Evolutionary conservation across 37 sponge, comb jelly and placozoan species (phyloP).

Genomic region (Halichondria panicea): DNA sequence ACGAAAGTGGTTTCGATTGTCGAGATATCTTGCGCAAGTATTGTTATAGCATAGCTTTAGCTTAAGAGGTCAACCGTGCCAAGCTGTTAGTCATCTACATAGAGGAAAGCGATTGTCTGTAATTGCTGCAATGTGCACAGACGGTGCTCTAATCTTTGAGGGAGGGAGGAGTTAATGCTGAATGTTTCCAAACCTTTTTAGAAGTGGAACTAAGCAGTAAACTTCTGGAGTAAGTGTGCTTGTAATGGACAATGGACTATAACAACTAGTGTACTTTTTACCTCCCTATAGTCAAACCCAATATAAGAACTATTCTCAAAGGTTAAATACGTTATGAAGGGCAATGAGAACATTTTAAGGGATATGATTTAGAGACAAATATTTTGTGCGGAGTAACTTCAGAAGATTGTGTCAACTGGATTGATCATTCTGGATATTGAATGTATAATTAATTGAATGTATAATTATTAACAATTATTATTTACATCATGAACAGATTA

Average conservation of each 20-base stretch:
- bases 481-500: too few species aligned
- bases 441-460: too few species aligned
- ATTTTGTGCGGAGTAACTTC: too few species aligned
- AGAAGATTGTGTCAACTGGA: too few species aligned
- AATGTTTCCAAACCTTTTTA: not conserved
- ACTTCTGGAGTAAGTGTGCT: not conserved
- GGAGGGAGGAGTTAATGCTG: slow-evolving; percentile 13
- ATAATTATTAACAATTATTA: too few species aligned
- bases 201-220: not conserved
- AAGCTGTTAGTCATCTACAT: not conserved
- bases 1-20: slow-evolving; percentile 25
- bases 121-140: slow-evolving; percentile 16
- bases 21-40: slow-evolving; percentile 5
- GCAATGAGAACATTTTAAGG: not conserved
- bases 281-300: slow-evolving; percentile 9
- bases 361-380: too few species aligned
- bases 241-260: too few species aligned
- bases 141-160: slow-evolving; percentile 7
- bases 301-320: slow-evolving; percentile 5
- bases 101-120: slow-evolving; percentile 14
- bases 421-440: too few species aligned
- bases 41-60: too few species aligned
- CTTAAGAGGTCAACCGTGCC: slow-evolving; percentile 1
- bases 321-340: not conserved
- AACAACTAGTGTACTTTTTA: slow-evolving; percentile 1